phyloP scores from a whole-genome alignment of 2,113 vertebrate genomes.

The Poecilia latipinna region DNA sequence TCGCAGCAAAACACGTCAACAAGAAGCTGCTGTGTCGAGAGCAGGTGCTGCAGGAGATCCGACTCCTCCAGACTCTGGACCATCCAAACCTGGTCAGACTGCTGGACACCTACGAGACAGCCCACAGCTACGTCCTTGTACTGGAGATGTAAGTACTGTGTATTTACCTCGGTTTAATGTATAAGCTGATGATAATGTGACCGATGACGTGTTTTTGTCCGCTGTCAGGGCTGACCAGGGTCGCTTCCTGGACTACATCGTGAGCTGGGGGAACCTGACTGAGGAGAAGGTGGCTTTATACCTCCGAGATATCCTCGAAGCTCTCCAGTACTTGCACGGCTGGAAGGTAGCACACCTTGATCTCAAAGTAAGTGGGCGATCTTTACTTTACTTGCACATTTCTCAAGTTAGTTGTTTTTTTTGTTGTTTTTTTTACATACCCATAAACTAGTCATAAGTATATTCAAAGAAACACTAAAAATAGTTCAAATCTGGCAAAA shows the following conservation, averaged over 20 bases:
- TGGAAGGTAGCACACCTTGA: conserved; percentile 97
- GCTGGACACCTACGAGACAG: conserved; percentile 93
- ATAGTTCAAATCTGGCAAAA: not conserved
- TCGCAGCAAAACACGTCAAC: conserved; percentile 94
- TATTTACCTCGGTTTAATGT: not conserved
- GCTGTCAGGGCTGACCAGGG: conserved; percentile 91
- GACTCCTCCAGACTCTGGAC: conserved; percentile 90
- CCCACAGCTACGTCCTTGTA: conserved; percentile 89
- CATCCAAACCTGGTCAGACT: conserved; percentile 92
- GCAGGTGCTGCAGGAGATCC: conserved; percentile 93
- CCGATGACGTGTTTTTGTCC: not conserved
- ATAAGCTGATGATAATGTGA: not conserved
- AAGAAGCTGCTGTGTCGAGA: conserved; percentile 97
- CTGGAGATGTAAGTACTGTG: conserved; percentile 88
- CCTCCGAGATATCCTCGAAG: conserved; percentile 95
- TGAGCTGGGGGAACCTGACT: conserved; percentile 96
- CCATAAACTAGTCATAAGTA: not conserved
- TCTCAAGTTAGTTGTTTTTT: no score
- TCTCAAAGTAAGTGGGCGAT: conserved; percentile 85
- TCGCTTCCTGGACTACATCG: conserved; percentile 94
- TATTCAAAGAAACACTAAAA: not conserved
- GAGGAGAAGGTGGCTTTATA: conserved; percentile 95
- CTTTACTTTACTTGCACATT: no score
- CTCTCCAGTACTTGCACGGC: conserved; percentile 94
- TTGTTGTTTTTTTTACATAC: not conserved